Base-by-base conservation (phyloP, 2,888 invertebrate genomes). In the Ashinkailepas kermadecensis region DNA sequence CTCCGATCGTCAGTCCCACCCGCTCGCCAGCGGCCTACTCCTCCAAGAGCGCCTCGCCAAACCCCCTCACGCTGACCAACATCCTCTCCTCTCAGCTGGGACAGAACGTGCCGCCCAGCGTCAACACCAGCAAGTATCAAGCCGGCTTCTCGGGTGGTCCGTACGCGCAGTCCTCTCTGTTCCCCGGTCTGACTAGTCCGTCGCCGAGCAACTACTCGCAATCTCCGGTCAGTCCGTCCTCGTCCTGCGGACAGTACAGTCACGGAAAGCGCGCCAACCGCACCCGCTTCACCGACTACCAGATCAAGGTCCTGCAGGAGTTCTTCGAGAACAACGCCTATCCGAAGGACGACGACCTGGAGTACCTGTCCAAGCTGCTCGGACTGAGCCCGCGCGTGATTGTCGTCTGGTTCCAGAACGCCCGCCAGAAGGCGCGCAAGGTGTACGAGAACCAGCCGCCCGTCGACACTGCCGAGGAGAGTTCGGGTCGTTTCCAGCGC, bases 341-440 rank as follows among this genome's bases (percentile, higher is more conserved):
- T 89, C 99, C 99, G 57, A 99, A 99, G 90, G 99, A 99, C 88
- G 99, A 99, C 88, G 99, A 99, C 89, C 90, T 99, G 86, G 99
- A 99, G 89, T 97, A 98, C 88, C 90, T 99, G 83, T 98, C 98
- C 82, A 98, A 98, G 88, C 90, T 99, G 84, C 90, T 99, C 83
- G 94, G 94, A 85, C 90, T 99, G 59, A 97, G 97, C 87, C 99
- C 99, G 9, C 91, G 99, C 84, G 99, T 99, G 39, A 99, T 99
- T 86, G 99, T 99, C 9, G 99, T 99, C n/a, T 99, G 99, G 99
- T 99, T 99, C 90, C 94, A 99, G 90, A 99, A 99, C 87, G 99
- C 99, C 18, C 90, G 99, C 15, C 99, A 99, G 88, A 99, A 99
- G 88, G 98, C 97, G 80, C 91, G 98, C 81, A 99, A 98, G 89